phyloP scores from a whole-genome alignment of 2,797 vertebrate species.

The Manis crassicaudata region DNA sequence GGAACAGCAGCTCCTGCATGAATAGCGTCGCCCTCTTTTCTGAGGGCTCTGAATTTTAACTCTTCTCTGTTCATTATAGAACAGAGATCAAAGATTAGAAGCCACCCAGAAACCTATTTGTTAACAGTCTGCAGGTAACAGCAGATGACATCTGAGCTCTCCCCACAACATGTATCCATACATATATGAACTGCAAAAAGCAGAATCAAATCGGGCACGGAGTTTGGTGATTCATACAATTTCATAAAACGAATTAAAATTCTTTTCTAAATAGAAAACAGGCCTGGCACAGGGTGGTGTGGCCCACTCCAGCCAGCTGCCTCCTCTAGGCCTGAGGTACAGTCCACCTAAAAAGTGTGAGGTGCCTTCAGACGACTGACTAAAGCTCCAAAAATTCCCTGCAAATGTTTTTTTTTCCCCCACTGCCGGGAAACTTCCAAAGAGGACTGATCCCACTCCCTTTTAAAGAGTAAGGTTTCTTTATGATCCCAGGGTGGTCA shows the following conservation, averaged over 20 bases:
- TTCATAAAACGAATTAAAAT: conserved; percentile 18
- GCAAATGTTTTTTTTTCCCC: neutral
- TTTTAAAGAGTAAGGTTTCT: neutral
- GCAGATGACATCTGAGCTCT: neutral
- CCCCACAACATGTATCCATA: no score
- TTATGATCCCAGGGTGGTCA: neutral
- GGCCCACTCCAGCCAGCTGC: neutral
- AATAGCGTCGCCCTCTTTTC: neutral
- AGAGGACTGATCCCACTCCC: neutral
- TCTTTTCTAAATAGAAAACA: conserved; percentile 51
- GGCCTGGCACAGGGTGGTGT: neutral
- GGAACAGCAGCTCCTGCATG: neutral
- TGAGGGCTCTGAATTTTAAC: neutral
- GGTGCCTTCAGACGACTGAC: neutral
- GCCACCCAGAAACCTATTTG: neutral
- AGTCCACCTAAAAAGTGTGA: neutral
- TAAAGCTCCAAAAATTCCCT: neutral
- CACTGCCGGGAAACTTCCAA: neutral
- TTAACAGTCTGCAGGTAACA: neutral
- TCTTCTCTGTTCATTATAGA: neutral
- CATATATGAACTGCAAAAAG: neutral
- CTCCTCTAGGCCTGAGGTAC: neutral
- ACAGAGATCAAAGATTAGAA: neutral
- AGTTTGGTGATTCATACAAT: neutral
- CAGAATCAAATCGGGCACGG: neutral